Base-by-base conservation (phyloP, 2,797 vertebrate genomes). In the Coreius guichenoti region DNA sequence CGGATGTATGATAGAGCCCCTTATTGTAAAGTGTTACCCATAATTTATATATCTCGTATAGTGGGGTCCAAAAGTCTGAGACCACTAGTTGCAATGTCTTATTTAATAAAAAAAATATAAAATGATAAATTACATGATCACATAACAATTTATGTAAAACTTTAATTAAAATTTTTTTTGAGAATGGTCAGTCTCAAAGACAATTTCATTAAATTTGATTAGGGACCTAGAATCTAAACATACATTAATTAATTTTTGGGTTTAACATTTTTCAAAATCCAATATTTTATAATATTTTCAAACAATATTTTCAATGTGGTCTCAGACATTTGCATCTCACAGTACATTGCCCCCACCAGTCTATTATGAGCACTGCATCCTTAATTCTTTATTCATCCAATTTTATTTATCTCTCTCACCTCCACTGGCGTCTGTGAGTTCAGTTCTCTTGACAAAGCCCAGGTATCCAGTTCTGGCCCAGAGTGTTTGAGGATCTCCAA, bases 401-500 rank as follows among this genome's bases (percentile, higher is more conserved):
- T 29, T 63, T 23, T 47, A 29, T 68, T 54, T 47, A n/a, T 58
- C 6, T 81, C 47, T 69, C 89, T 29, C 93, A 99, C 98, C 98
- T 92, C 98, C 98, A 0, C 96, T 98, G 88, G 98, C 97, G 1
- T 97, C 98, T 0, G 98, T 96, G 8, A 99, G 96, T 91, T 99
- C 98, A 0, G 98, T 99, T 88, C 98, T 95, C 82, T 97, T 98
- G 58, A 99, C 97, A 29, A 99, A 99, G 0, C 98, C 98, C 61
- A 99, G 94, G 92, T 99, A 99, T 0, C 98, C 98, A 0, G 98
- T 99, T 83, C 96, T 95, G 5, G 97, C 98, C 98, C 98, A 99
- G 17, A 98, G 95, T 0, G 98, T 99, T 88, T 97, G 97, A 0
- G 97, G 97, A 80, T 99, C 98, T 0, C 98, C 98, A 16, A 99